Evolutionary conservation across 2,888 invertebrate genomes (phyloP).

Genomic region (Smittia aterrima): DNA sequence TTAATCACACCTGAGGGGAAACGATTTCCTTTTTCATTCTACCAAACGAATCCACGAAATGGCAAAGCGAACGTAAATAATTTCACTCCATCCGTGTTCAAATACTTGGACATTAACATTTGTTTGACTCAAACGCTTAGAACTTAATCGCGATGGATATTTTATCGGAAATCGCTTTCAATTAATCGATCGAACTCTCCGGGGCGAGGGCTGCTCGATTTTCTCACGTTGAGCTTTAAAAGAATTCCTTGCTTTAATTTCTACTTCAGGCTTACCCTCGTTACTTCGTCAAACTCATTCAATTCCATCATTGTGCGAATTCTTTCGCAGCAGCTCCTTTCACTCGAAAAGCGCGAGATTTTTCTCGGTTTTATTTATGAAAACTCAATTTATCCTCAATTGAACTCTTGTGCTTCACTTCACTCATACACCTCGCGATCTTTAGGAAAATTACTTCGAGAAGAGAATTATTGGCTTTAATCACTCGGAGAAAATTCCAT

Average conservation of each 20-base stretch:
- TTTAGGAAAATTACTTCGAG: background rate
- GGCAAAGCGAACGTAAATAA: no score
- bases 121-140: no score
- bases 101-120: no score
- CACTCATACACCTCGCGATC: background rate
- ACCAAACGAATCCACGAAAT: no score
- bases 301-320: background rate
- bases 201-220: no score
- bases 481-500: slow-evolving; percentile 16
- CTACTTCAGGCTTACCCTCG: background rate
- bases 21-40: no score
- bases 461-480: slow-evolving; percentile 15
- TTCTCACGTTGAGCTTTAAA: no score
- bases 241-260: no score
- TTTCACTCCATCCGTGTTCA: no score
- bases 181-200: background rate
- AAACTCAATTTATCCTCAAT: background rate
- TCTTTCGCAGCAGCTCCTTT: no score
- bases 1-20: no score
- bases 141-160: no score
- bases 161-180: background rate
- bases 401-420: background rate
- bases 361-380: background rate
- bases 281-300: background rate
- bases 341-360: background rate